These are phyloP conservation scores for Propithecus deckenii DNA, from an alignment of 2,797 vertebrate species.

Conservation along the genomic window DNA sequence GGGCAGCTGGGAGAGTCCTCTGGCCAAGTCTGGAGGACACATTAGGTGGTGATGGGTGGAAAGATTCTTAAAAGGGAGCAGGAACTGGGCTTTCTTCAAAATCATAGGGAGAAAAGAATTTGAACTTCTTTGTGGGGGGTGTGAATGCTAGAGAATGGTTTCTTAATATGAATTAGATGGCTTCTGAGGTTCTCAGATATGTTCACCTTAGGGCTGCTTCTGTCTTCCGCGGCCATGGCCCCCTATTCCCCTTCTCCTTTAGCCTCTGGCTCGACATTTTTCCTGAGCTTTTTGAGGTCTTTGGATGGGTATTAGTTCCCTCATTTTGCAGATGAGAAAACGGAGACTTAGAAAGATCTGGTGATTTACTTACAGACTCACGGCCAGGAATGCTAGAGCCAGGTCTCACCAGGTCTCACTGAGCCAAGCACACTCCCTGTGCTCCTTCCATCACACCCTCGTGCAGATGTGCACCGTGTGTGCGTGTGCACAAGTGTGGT, in stretches of 20 bases:
- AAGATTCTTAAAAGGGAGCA: not conserved
- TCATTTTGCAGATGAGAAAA: not conserved
- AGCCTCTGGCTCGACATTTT: not conserved
- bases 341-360: not conserved
- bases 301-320: not conserved
- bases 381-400: not conserved
- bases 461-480: fast-evolving
- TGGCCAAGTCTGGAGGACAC: not conserved
- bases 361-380: not conserved
- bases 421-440: no score
- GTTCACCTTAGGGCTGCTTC: not conserved
- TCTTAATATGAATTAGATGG: not conserved
- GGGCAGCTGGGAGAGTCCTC: not conserved
- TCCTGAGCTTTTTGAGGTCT: not conserved
- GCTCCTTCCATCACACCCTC: not conserved
- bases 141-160: not conserved
- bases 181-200: not conserved
- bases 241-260: not conserved
- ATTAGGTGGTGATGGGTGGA: not conserved
- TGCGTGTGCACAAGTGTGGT: not conserved
- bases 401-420: not conserved
- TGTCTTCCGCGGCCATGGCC: fast-evolving
- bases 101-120: conserved; percentile 45
- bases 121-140: not conserved
- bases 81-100: not conserved